Evolutionary conservation across 1,140 invertebrate genomes (phyloP), one percentile per base, ranked within the genome.

Genomic region (Cryptotermes secundus): DNA sequence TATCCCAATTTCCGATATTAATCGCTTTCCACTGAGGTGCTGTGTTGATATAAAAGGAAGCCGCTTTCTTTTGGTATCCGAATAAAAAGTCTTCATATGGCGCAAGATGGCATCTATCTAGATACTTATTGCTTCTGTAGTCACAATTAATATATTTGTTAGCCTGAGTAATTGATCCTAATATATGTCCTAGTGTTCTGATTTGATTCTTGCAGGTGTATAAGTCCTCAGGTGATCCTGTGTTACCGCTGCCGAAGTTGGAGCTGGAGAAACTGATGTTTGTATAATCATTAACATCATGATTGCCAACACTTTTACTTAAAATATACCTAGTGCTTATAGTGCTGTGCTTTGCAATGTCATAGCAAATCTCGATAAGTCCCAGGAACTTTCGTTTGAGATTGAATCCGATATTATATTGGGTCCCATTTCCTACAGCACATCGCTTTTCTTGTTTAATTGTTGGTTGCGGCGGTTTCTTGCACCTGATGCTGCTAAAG

Each of bases 31-130:
- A 95, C 84, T 93, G 93, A 3, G 93, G 93, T 9, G 91, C 92
- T 7, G 90, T 91, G 87, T 95, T 95, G 19, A 93, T 91, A 87
- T 92, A 95, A 86, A 92, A 92, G 88, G 93, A 94, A 6, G 93
- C 93, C n/a, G 92, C 89, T 1, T 92, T 90, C 87, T 95, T 93
- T 82, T 93, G 92, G 24, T 91, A 88, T 0, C 91, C 93, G 85
- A 91, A 93, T 3, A 94, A 89, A 81, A 92, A 93, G 87, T 95
- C 94, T 49, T 90, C 92, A 87, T 94, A 94, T 38, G 94, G 94
- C 0, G 92, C 90, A n/a, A 95, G 88, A 86, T 95, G 94, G 35
- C 94, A 94, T 24, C 90, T 87, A 22, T 87, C 87, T 3, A 91
- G 80, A 83, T 87, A 90, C 45, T 0, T 59, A n/a, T 83, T 45